Conservation (phyloP, 2,797 vertebrate genomes). For the Crossoptilon crossoptilon region DNA sequence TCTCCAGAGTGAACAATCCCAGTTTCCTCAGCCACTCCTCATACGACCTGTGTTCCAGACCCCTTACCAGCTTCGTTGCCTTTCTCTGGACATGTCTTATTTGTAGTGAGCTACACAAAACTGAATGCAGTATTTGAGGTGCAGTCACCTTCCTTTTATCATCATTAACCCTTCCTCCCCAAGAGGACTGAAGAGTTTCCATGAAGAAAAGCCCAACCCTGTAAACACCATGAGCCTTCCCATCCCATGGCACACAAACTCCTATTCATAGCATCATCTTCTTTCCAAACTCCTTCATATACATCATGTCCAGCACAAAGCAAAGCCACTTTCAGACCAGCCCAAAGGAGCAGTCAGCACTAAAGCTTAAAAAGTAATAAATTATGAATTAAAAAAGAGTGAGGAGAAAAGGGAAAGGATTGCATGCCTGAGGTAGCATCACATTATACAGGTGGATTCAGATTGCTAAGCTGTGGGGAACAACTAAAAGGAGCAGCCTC, state of each 20-base stretch:
- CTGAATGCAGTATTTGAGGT: too few species aligned
- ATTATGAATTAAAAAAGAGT: neutral
- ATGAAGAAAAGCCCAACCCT: neutral
- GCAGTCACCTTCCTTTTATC: neutral
- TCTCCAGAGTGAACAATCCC: too few species aligned
- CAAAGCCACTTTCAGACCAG: neutral
- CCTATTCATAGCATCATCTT: neutral
- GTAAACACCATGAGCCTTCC: neutral
- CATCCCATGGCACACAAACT: neutral
- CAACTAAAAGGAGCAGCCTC: conserved; percentile 1
- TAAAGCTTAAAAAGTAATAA: neutral
- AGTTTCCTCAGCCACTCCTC: too few species aligned
- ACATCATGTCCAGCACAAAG: neutral
- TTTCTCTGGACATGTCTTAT: too few species aligned
- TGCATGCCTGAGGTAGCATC: neutral
- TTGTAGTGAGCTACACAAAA: too few species aligned
- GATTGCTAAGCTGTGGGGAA: conserved; percentile 18
- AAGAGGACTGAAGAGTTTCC: neutral
- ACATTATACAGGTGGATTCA: neutral
- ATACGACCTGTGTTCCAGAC: too few species aligned
- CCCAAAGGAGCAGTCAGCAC: too few species aligned
- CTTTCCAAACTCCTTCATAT: neutral
- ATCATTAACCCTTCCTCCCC: neutral
- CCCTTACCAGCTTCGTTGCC: too few species aligned
- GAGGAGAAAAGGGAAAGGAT: neutral